Percentiles rank a stretch among this genome's conserved stretches.
Evolutionary conservation across 2,888 invertebrate species (phyloP).

Genomic region (Liodrosophila aerea): DNA sequence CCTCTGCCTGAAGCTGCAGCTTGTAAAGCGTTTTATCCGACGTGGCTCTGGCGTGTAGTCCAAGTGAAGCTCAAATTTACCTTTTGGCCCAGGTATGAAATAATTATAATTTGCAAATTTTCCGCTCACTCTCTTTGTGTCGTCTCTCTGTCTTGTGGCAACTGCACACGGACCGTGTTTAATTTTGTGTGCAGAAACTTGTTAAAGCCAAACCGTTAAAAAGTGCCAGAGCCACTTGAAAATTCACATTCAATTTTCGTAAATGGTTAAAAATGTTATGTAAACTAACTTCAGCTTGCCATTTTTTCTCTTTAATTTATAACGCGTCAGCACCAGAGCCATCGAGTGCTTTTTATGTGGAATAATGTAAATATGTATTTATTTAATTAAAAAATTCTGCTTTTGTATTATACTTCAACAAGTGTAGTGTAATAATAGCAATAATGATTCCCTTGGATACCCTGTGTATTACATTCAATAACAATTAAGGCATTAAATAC

Average conservation of each 20-base stretch:
- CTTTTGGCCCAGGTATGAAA: constrained; percentile 65
- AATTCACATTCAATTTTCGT: no score
- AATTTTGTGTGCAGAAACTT: constrained; percentile 69
- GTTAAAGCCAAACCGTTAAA: constrained; percentile 47
- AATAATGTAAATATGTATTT: constrained; percentile 56
- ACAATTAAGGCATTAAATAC: no score
- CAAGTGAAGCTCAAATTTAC: constrained; percentile 70
- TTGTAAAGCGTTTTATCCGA: constrained; percentile 64
- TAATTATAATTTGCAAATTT: constrained; percentile 69
- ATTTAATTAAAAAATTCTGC: constrained; percentile 63
- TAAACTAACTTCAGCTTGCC: no score
- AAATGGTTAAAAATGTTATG: no score
- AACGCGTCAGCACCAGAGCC: no score
- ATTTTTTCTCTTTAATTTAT: no score
- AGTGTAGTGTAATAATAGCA: constrained; percentile 54
- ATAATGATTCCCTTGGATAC: constrained; percentile 37
- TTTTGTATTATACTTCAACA: constrained; percentile 16
- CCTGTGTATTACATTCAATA: no score
- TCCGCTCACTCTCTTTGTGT: constrained; percentile 3
- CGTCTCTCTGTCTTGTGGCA: constrained; percentile 7
- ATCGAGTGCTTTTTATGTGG: no score
- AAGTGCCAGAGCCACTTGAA: no score
- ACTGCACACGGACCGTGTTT: constrained; percentile 52
- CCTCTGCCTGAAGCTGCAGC: constrained; percentile 33
- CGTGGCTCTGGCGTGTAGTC: constrained; percentile 12